These are phyloP conservation scores for Tenthredo distinguenda DNA, from an alignment of 2,888 invertebrate species.

Conservation along the genomic window DNA sequence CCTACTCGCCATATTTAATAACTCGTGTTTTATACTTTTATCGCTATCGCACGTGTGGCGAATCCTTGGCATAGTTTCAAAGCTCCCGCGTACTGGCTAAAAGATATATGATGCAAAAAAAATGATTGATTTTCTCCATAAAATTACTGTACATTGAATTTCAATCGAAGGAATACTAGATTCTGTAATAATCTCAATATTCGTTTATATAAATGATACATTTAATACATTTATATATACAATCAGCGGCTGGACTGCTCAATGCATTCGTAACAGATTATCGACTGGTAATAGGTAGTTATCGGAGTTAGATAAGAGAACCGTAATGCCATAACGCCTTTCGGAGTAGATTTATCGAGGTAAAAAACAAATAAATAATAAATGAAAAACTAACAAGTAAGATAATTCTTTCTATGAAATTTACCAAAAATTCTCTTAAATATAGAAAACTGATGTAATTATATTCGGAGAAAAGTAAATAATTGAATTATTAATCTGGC, in stretches of 20 bases:
- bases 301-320: slow-evolving; percentile 31
- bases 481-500: background rate
- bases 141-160: background rate
- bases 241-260: background rate
- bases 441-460: background rate
- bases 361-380: background rate
- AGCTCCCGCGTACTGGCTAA: background rate
- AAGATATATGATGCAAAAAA: background rate
- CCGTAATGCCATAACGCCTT: background rate
- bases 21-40: background rate
- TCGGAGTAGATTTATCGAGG: background rate
- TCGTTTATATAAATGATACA: background rate
- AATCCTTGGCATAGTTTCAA: slow-evolving; percentile 28
- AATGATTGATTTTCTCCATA: background rate
- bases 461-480: background rate
- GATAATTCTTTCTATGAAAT: background rate
- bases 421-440: background rate
- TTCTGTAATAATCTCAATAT: background rate
- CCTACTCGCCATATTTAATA: background rate
- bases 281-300: background rate
- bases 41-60: background rate
- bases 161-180: background rate
- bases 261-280: background rate
- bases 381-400: background rate
- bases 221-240: background rate